Percentiles rank a stretch among this genome's conserved stretches.
Evolutionary conservation across 2,888 invertebrate genomes (phyloP).

Genomic region (Seira sanloemensis): DNA sequence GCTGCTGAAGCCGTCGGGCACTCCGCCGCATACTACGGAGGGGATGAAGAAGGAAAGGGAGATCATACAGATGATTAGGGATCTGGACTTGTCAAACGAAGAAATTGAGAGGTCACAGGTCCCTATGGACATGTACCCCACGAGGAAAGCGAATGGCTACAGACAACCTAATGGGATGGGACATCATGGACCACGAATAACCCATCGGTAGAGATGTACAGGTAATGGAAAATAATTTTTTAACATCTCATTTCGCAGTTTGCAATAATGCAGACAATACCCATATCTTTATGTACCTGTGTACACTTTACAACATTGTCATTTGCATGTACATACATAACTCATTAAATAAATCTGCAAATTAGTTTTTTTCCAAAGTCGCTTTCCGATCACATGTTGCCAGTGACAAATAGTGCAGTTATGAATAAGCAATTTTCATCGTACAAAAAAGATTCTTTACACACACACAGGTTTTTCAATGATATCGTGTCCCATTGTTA

Average conservation of each 20-base stretch:
- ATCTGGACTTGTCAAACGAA: constrained; percentile 88
- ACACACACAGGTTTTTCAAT: no score
- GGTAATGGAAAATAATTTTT: background rate
- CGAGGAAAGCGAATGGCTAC: constrained; percentile 68
- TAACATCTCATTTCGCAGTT: background rate
- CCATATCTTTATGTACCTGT: no score
- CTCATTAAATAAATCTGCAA: no score
- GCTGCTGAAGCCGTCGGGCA: constrained; percentile 66
- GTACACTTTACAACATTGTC: no score
- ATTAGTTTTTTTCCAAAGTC: no score
- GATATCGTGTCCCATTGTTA: no score
- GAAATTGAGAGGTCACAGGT: constrained; percentile 80
- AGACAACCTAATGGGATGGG: constrained; percentile 64
- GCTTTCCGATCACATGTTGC: no score
- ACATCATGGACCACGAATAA: constrained; percentile 73
- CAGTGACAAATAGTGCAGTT: no score
- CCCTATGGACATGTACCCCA: constrained; percentile 72
- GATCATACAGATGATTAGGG: constrained; percentile 95
- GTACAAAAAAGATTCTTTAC: no score
- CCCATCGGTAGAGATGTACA: constrained; percentile 68
- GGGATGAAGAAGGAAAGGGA: constrained; percentile 92
- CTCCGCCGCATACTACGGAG: constrained; percentile 76
- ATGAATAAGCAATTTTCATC: no score
- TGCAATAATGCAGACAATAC: no score
- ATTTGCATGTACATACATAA: no score